Conservation (phyloP, 2,113 vertebrate species). For the Holacanthus passer region DNA sequence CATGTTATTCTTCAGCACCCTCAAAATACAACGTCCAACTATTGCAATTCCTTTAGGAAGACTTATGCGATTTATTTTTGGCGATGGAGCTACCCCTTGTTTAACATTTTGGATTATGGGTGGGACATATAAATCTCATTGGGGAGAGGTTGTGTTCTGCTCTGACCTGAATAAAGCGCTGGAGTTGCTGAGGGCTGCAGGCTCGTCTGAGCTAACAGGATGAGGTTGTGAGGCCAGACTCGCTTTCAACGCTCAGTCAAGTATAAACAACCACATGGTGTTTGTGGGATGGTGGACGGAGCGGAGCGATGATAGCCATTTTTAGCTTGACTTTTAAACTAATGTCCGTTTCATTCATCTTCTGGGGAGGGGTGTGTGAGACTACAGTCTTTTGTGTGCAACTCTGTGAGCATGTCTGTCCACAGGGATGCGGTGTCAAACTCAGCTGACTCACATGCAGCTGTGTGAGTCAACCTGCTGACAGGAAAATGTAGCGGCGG, state of each 20-base stretch:
- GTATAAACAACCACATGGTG: conserved; percentile 39
- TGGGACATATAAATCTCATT: conserved; percentile 28
- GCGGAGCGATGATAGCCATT: conserved; percentile 29
- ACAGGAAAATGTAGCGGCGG: conserved; percentile 56
- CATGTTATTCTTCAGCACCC: background rate
- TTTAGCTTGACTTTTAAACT: conserved; percentile 69
- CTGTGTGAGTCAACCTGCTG: conserved; percentile 66
- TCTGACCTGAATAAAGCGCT: conserved; percentile 36
- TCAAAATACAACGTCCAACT: background rate
- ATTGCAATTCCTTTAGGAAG: background rate
- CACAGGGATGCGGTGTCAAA: conserved; percentile 43
- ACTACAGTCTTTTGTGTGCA: background rate
- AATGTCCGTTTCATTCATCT: conserved; percentile 49
- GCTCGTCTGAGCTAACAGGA: conserved; percentile 43
- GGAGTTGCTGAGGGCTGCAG: conserved; percentile 44
- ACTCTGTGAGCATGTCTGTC: background rate
- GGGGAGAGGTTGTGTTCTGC: conserved; percentile 22
- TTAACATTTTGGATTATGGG: conserved; percentile 31
- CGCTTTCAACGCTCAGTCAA: conserved; percentile 52
- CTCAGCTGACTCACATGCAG: conserved; percentile 62
- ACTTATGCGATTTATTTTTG: background rate
- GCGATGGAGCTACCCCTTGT: background rate
- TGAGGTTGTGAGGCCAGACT: conserved; percentile 47
- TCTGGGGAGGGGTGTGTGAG: conserved; percentile 3
- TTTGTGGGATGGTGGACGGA: conserved; percentile 23